Conservation (phyloP, 2,113 vertebrate species). For the Empidonax traillii region DNA sequence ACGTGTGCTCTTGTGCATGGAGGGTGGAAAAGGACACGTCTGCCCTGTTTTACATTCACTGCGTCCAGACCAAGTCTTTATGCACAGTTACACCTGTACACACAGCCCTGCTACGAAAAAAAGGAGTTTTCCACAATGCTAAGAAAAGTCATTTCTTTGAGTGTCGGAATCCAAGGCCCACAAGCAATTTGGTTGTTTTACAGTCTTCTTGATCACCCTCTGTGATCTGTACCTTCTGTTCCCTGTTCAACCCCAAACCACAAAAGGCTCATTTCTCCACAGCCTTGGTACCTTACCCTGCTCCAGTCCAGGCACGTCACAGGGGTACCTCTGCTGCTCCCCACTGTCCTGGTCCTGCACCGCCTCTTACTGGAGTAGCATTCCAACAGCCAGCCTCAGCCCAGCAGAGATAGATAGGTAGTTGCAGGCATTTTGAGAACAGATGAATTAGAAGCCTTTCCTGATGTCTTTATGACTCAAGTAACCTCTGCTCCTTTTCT, state of each 20-base stretch:
- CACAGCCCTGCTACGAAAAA: neutral
- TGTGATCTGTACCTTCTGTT: neutral
- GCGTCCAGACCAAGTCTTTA: neutral
- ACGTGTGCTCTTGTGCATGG: accelerated
- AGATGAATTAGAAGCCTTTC: neutral
- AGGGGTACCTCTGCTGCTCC: neutral
- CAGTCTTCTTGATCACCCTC: neutral
- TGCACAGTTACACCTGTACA: neutral
- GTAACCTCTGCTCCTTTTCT: neutral
- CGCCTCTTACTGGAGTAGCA: neutral
- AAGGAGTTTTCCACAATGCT: neutral
- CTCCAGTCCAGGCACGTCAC: neutral
- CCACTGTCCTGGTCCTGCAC: neutral
- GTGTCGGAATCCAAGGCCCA: neutral
- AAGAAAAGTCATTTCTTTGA: neutral
- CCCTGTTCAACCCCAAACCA: neutral
- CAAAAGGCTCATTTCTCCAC: neutral
- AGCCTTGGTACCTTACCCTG: neutral
- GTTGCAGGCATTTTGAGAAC: neutral
- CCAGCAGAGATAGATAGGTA: neutral
- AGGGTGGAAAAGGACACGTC: neutral
- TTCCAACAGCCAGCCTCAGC: neutral
- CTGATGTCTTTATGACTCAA: neutral
- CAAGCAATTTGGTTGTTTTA: neutral
- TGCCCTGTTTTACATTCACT: neutral